Base-by-base conservation (phyloP, 2,888 invertebrate genomes). In the Autographa gamma region DNA sequence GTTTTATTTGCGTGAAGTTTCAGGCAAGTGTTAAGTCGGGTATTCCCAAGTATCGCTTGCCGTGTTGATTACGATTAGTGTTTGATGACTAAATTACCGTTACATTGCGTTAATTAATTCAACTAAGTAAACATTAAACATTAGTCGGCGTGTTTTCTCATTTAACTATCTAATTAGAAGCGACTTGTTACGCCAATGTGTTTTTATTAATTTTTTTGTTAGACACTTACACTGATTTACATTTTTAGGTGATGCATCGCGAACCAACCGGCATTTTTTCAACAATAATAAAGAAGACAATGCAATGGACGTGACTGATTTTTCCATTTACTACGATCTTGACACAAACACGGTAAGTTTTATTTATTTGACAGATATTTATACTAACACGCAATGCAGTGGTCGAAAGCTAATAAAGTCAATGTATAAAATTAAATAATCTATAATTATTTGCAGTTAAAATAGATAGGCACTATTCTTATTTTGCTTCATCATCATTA, bases 271-370 rank as follows among this genome's bases (percentile, higher is more conserved):
- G 76, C 85, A 82, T 59, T 81, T 85, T 82, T 80, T 83, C 84
- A 78, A 83, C 74, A 73, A 73, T 65, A 83, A 81, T 63, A 87
- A 86, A 73, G 84, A 86, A n/a, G 91, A 91, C 61, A 87, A 92
- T 69, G 86, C 89, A 9, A 94, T 95, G 92, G 96, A 96, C 78
- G 93, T 95, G 0, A 83, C 95, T 2, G 96, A 96, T 71, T 93
- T 96, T 76, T 96, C 96, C 0, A 89, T 96, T 60, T 96, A 95
- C 83, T 96, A 96, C 73, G 92, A 95, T 77, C 73, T 94, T 52
- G 86, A 92, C 19, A 92, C 94, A n/a, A 95, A 96, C 80, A 87
- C 94, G 89, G 96, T 96, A 81, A 87, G 79, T 74, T 19, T 0
- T 65, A 43, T 4, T 38, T 2, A 38, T 41, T 11, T 41, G 11